Evolutionary conservation across 2,888 invertebrate genomes (phyloP).

Genomic region (Orchesellides sinensis): DNA sequence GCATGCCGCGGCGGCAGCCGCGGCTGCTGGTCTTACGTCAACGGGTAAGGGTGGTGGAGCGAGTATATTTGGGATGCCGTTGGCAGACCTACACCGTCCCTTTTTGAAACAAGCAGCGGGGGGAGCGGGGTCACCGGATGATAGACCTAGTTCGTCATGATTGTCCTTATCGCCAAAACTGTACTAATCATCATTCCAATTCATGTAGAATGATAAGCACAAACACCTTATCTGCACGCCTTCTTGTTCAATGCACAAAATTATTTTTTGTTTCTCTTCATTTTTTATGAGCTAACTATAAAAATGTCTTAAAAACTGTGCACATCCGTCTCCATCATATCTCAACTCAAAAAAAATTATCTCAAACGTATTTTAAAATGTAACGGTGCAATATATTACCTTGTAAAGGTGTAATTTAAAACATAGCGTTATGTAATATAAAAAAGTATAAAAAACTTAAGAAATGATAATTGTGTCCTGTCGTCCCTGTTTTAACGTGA

Average conservation of each 20-base stretch:
- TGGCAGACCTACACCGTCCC: slow-evolving; percentile 73
- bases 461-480: too few species aligned
- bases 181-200: background rate
- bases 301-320: background rate
- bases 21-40: slow-evolving; percentile 3
- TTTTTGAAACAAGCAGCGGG: slow-evolving; percentile 71
- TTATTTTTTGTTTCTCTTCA: background rate
- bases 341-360: too few species aligned
- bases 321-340: slow-evolving; percentile 15
- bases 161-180: slow-evolving; percentile 8
- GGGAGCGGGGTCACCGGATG: slow-evolving; percentile 42
- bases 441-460: too few species aligned
- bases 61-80: slow-evolving; percentile 30
- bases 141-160: slow-evolving; percentile 55
- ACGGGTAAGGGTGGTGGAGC: slow-evolving; percentile 36
- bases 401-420: too few species aligned
- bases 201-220: background rate
- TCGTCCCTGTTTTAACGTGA: too few species aligned
- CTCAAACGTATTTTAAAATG: slow-evolving; percentile 27
- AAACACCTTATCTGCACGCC: slow-evolving; percentile 20
- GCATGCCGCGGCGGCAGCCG: slow-evolving; percentile 67
- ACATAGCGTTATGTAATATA: too few species aligned
- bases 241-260: slow-evolving; percentile 31
- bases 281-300: slow-evolving; percentile 1
- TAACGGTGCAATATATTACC: slow-evolving; percentile 53